phyloP scores from a whole-genome alignment of 2,797 vertebrate genomes.

The Etheostoma perlongum region DNA sequence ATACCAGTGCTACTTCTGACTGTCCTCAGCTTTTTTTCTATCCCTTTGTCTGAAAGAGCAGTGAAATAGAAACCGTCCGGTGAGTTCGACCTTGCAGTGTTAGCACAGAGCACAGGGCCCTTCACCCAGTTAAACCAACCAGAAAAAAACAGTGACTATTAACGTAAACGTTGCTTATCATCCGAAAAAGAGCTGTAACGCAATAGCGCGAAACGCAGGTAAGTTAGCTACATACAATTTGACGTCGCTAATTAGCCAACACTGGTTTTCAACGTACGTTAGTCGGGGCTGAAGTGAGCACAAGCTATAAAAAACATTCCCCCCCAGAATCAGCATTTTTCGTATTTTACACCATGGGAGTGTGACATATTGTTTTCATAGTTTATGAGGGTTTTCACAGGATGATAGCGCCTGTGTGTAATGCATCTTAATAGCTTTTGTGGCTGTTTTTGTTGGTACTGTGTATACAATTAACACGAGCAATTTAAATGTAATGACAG shows the following conservation, averaged over 20 bases:
- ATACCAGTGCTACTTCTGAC: not conserved
- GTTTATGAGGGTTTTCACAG: not conserved
- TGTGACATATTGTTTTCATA: not conserved
- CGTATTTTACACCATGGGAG: not conserved
- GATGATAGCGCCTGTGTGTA: not conserved
- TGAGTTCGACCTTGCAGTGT: slow-evolving; percentile 52
- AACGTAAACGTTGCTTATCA: no score
- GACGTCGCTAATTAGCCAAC: no score
- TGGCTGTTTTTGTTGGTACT: slow-evolving; percentile 28
- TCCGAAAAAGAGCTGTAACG: not conserved
- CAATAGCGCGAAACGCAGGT: not conserved
- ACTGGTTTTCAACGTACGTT: no score
- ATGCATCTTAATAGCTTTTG: slow-evolving; percentile 10
- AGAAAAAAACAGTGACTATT: not conserved
- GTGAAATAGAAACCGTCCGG: slow-evolving; percentile 36
- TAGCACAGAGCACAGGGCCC: not conserved
- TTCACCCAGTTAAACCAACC: not conserved
- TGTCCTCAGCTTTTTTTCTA: slow-evolving; percentile 24
- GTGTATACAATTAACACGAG: slow-evolving; percentile 61
- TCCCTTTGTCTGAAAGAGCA: slow-evolving; percentile 57
- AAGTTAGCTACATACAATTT: not conserved
- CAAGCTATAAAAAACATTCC: no score
- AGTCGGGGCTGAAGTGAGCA: no score
- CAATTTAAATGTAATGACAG: slow-evolving; percentile 53
- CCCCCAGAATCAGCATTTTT: not conserved